Percentiles rank a stretch among this genome's conserved stretches.
Conservation (phyloP, 2,113 vertebrate species). For the Amblyopsis rosae region DNA sequence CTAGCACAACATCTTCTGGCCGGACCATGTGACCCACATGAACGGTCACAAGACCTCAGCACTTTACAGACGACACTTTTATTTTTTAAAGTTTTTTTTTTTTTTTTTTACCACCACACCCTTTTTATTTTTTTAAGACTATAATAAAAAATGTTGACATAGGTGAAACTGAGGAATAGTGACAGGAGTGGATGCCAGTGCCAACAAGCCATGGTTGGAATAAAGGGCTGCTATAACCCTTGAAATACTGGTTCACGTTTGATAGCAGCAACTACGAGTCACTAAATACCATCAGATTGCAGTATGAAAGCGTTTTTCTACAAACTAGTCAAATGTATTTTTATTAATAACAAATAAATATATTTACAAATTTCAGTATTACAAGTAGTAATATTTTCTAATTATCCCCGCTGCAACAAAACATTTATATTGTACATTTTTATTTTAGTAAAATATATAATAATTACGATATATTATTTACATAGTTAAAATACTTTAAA, state of each 20-base stretch:
- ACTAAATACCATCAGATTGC: not conserved
- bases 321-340: not conserved
- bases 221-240: not conserved
- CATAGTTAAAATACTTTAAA: not conserved
- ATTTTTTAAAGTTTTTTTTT: not conserved
- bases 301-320: not conserved
- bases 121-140: conserved; percentile 24
- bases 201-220: conserved; percentile 2
- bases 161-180: conserved; percentile 40
- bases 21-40: conserved; percentile 60
- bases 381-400: not conserved
- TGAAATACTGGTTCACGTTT: conserved; percentile 7
- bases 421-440: not conserved
- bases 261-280: not conserved
- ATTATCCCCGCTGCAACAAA: not conserved
- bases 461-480: not conserved
- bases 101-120: conserved; percentile 13
- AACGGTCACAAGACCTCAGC: conserved; percentile 51
- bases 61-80: conserved; percentile 18
- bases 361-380: not conserved
- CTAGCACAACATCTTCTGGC: conserved; percentile 52
- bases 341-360: not conserved
- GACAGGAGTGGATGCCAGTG: conserved; percentile 28
- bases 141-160: conserved; percentile 16
- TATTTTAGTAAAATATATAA: not conserved